Percentiles rank a stretch among this genome's conserved stretches.
Evolutionary conservation across 2,113 vertebrate species (phyloP).

Genomic region (Bambusicola thoracicus): DNA sequence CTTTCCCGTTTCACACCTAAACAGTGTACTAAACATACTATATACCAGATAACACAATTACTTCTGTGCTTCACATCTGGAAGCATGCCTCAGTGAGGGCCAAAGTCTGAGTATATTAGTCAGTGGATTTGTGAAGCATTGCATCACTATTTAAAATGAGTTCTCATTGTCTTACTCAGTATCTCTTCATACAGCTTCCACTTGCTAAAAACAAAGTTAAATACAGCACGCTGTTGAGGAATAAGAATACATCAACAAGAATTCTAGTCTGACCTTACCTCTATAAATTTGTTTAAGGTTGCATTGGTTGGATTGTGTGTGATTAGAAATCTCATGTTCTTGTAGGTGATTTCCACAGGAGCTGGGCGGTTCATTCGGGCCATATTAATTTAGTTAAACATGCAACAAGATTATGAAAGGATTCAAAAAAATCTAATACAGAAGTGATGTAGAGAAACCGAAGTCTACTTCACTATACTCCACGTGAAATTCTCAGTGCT

Average conservation of each 20-base stretch:
- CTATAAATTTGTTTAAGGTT: constrained; percentile 98
- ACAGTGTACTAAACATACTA: background rate
- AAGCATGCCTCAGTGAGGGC: background rate
- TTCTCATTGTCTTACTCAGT: background rate
- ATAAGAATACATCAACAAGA: background rate
- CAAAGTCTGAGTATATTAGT: background rate
- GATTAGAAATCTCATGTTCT: constrained; percentile 99
- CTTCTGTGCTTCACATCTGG: background rate
- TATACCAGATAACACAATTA: background rate
- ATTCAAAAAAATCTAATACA: constrained; percentile 74
- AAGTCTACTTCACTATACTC: constrained; percentile 83
- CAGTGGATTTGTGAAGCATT: background rate
- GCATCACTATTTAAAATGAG: background rate
- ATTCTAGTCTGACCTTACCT: constrained; percentile 83
- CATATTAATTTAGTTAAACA: constrained; percentile 85
- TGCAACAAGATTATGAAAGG: constrained; percentile 76
- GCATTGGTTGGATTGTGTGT: constrained; percentile 99
- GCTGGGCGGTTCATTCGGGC: constrained; percentile 99
- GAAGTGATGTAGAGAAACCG: constrained; percentile 81
- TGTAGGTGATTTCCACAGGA: constrained; percentile 99
- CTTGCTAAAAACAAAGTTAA: background rate
- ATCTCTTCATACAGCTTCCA: background rate
- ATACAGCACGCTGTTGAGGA: background rate
- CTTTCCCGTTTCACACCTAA: background rate
- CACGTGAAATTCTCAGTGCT: constrained; percentile 83